Conservation (phyloP, 2,113 vertebrate genomes). For the Bungarus multicinctus region DNA sequence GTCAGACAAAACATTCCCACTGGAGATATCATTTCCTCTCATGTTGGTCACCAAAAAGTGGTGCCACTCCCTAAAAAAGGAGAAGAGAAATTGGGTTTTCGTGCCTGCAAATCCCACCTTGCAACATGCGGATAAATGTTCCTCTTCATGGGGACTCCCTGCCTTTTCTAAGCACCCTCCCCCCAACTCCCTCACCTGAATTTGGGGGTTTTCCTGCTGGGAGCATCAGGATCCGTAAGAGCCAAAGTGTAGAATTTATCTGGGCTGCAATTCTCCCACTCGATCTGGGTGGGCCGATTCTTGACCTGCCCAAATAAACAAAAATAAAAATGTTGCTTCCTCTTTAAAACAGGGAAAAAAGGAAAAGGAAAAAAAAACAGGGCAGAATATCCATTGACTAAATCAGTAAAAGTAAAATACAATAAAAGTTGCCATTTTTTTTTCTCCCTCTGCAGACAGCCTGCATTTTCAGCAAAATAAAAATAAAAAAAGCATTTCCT, state of each 20-base stretch:
- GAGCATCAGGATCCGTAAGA: constrained; percentile 92
- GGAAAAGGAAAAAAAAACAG: not conserved
- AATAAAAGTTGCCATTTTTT: not conserved
- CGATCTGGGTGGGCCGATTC: constrained; percentile 78
- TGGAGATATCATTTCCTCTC: constrained; percentile 87
- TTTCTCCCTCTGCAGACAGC: not conserved
- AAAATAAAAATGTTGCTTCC: not conserved
- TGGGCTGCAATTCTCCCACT: constrained; percentile 85
- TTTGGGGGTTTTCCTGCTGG: constrained; percentile 89
- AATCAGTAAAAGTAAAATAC: no score
- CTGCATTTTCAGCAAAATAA: not conserved
- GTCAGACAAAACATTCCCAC: constrained; percentile 84
- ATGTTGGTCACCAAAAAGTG: constrained; percentile 94
- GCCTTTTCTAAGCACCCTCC: not conserved
- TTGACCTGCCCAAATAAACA: constrained; percentile 76
- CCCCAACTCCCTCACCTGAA: constrained; percentile 73
- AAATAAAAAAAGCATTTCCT: not conserved
- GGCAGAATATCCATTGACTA: not conserved
- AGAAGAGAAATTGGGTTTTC: not conserved
- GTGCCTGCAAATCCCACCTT: not conserved
- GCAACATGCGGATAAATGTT: not conserved
- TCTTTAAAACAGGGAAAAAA: not conserved
- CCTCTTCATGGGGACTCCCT: not conserved
- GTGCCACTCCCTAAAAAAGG: constrained; percentile 88
- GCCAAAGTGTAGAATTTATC: constrained; percentile 88